Percentiles rank a stretch among this genome's conserved stretches.
Conservation (phyloP, 2,113 vertebrate species). For the Tamias sibiricus region DNA sequence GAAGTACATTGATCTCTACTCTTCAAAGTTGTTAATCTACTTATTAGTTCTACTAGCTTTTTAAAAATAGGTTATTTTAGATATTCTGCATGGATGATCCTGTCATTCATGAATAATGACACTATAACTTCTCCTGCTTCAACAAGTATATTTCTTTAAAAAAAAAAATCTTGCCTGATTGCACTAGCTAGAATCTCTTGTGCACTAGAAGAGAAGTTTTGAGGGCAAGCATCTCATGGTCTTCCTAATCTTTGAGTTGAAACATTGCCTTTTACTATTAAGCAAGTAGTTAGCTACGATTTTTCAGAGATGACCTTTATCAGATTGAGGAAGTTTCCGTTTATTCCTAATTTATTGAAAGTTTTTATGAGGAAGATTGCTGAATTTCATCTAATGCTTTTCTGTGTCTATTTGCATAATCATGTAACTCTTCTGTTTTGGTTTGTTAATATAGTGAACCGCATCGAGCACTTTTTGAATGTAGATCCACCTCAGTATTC, state of each 20-base stretch:
- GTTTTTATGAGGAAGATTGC: background rate
- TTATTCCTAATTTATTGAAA: background rate
- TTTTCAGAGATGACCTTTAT: background rate
- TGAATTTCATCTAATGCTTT: background rate
- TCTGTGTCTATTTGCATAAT: background rate
- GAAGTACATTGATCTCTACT: background rate
- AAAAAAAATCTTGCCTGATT: background rate
- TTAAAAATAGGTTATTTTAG: background rate
- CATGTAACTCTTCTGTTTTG: background rate
- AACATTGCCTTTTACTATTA: background rate
- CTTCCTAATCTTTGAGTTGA: background rate
- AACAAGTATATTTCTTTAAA: background rate
- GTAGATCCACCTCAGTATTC: background rate
- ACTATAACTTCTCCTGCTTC: background rate
- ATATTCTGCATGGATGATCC: background rate
- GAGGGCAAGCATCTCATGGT: background rate
- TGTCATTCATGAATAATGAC: background rate
- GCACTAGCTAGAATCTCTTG: background rate
- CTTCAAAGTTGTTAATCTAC: background rate
- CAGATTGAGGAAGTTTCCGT: background rate
- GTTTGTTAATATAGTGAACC: background rate
- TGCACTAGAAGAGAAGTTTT: background rate
- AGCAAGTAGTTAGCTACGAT: background rate
- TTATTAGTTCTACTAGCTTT: background rate
- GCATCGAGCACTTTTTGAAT: background rate